Base-by-base conservation (phyloP, 1,140 invertebrate species). In the Scaptomyza hsui region DNA sequence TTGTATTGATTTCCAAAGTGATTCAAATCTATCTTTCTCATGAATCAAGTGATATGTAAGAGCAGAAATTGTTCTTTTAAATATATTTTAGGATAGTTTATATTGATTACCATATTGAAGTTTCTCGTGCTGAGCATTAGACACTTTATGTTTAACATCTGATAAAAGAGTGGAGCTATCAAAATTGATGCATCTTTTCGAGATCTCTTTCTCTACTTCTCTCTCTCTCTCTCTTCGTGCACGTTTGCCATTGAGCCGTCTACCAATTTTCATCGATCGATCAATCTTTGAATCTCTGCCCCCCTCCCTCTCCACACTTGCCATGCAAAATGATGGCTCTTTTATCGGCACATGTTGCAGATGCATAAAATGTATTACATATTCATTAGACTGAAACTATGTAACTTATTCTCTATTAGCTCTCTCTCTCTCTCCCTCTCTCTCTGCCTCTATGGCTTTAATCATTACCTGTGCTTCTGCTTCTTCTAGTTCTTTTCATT, bases 361-460 rank as follows among this genome's bases (percentile, higher is more conserved):
- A 64, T 64, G 45, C 60, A 70, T 56, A 49, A 48, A 39, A 42
- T 32, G 60, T 70, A 70, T 64, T 70, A 70, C 67, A 70, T 70
- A 64, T 70, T 70, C 67, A 70, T 70, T 70, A 70, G 35, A 44
- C 16, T 24, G 18, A 29, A 18, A 35, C 35, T 64, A 42, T 64
- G 51, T 63, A 64, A 42, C 51, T 56, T 64, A 63, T 70, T 63
- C 67, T 21, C 32, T 32, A 48, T 49, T 61, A 29, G 56, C 65
- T 29, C 10, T 12, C 32, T 1, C 0, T n/a, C 7, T 29, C 26
- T 9, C 6, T 7, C 5, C 4, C 5, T 37, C n/a, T 37, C 12
- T 12, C 32, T 1, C 7, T n/a, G 7, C 29, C 4, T 4, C 24
- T 6, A 5, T 9, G 7, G 26, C 0, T 9, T 0, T 29, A 37